Evolutionary conservation across 1,140 invertebrate species (phyloP), one percentile per base, ranked within the genome.

Genomic region (Eubasilissa regina): DNA sequence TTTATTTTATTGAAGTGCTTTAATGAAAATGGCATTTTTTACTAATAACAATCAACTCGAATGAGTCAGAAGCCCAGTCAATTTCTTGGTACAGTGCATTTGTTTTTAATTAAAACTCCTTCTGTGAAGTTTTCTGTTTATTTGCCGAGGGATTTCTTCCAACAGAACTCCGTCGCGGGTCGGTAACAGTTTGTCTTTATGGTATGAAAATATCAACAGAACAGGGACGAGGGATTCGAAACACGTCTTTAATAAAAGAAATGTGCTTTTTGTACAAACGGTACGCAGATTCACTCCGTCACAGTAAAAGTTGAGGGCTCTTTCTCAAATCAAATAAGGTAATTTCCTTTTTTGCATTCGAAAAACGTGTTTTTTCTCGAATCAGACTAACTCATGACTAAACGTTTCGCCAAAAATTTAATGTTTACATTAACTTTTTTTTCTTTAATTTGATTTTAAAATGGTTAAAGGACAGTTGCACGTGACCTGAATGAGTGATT

Each of bases 81-180:
- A 75, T 80, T 80, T 60, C 79, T 55, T 58, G 79, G 64, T 77
- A 62, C 17, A 56, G n/a, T 74, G 79, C 75, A 80, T 80, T 80
- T 80, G 72, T 80, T 80, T 80, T 80, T 80, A 80, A 80, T 80
- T 80, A 80, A 80, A 80, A 68, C 68, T 80, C 56, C 17, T 9
- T 19, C 66, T 70, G 25, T 48, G 70, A 21, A 55, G 60, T 48
- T 66, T 43, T 12, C 60, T 70, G 10, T 44, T 48, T 80, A 48
- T 72, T 58, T 68, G 21, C 45, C 19, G 12, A 45, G 56, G 74
- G 53, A 19, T 75, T 75, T 58, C 17, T 58, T 58, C 8, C 12
- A 15, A 15, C 17, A 64, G 35, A 35, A 35, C 12, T 12, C 35
- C 60, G 13, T 64, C 19, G n/a, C 35, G n/a, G 13, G 72, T 35